These are phyloP conservation scores for Drosophila helvetica DNA, from an alignment of 2,888 invertebrate species.

Conservation along the genomic window DNA sequence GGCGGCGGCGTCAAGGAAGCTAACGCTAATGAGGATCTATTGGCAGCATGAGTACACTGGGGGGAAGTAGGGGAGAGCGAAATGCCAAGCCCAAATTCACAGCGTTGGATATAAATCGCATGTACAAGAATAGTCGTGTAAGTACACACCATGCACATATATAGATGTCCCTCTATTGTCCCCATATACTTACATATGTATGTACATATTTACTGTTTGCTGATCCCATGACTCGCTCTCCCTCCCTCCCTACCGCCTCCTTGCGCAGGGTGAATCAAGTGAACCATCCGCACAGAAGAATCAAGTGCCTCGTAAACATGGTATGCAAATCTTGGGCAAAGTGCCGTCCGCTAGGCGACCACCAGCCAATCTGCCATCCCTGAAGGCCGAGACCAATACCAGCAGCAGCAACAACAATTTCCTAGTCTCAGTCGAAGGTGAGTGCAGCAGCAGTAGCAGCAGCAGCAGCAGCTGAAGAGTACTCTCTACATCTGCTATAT, in stretches of 20 bases:
- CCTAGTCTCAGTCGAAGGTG: conserved; percentile 67
- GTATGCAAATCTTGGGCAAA: conserved; percentile 99
- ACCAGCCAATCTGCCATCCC: conserved; percentile 99
- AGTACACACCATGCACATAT: conserved; percentile 81
- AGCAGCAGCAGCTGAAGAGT: conserved; percentile 38
- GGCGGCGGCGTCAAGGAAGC: conserved; percentile 80
- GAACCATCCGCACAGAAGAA: conserved; percentile 95
- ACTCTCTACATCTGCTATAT: background rate
- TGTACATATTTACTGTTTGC: background rate
- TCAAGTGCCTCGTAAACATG: conserved; percentile 98
- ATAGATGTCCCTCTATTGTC: background rate
- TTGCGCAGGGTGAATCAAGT: conserved; percentile 90
- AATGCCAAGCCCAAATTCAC: conserved; percentile 95
- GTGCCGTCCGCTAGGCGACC: conserved; percentile 98
- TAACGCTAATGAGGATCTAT: conserved; percentile 85
- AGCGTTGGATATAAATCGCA: conserved; percentile 98
- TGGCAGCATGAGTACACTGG: conserved; percentile 85
- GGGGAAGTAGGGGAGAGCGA: conserved; percentile 85
- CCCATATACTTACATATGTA: background rate
- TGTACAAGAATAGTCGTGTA: conserved; percentile 94
- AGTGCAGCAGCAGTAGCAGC: conserved; percentile 45
- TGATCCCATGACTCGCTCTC: background rate
- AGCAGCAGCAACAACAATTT: conserved; percentile 53
- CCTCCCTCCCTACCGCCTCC: background rate
- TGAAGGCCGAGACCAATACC: conserved; percentile 94